These are phyloP conservation scores for Acanthacorydalis orientalis DNA, from an alignment of 2,888 invertebrate genomes.

Conservation along the genomic window DNA sequence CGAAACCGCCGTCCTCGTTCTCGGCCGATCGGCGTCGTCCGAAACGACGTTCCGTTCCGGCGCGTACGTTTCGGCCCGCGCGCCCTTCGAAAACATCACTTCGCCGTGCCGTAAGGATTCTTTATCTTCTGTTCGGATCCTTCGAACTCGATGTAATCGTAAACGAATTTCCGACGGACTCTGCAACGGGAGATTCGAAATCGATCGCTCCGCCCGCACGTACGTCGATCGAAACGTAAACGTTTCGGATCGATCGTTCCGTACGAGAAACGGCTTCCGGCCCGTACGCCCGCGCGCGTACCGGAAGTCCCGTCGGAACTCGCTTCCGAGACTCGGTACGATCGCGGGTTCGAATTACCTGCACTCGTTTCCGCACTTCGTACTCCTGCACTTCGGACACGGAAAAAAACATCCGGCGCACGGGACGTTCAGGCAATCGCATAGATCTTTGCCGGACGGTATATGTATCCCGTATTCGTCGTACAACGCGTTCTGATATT, in stretches of 20 bases:
- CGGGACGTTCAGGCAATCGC: constrained; percentile 63
- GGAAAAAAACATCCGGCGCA: constrained; percentile 79
- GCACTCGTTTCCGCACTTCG: constrained; percentile 69
- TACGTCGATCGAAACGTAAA: neutral
- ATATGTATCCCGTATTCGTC: constrained; percentile 53
- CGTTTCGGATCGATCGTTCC: constrained; percentile 4
- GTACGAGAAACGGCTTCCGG: too few relatives aligned
- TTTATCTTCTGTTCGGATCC: constrained; percentile 51
- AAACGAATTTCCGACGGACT: constrained; percentile 56
- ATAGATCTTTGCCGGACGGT: constrained; percentile 49
- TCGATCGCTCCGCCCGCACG: neutral
- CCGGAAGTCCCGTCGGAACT: too few relatives aligned
- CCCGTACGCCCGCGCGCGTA: too few relatives aligned
- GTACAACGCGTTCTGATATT: constrained; percentile 39
- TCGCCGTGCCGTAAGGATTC: constrained; percentile 25
- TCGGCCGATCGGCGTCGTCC: too few relatives aligned
- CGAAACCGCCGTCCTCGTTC: too few relatives aligned
- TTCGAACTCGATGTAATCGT: constrained; percentile 63
- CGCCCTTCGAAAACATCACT: neutral
- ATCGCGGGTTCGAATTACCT: too few relatives aligned
- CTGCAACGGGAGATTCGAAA: constrained; percentile 27
- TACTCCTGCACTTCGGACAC: constrained; percentile 53
- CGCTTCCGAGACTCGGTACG: too few relatives aligned
- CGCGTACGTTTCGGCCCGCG: too few relatives aligned
- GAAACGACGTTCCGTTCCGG: too few relatives aligned